Evolutionary conservation across 2,797 vertebrate species (phyloP).

Genomic region (Typhlichthys eigenmanni): DNA sequence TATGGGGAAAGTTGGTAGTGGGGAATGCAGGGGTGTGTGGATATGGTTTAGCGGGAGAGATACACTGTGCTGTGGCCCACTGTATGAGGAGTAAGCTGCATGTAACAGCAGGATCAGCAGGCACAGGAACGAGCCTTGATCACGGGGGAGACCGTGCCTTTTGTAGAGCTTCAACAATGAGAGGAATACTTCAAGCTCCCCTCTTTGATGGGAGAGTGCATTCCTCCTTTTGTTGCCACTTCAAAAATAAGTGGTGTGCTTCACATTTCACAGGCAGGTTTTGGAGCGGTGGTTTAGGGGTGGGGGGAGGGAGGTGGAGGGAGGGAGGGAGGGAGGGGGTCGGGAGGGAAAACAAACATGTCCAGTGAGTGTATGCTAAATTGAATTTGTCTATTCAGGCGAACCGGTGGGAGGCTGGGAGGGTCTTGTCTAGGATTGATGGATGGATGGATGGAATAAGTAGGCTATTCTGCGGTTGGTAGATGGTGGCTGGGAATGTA

Average conservation of each 20-base stretch:
- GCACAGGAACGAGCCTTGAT: slow-evolving; percentile 37
- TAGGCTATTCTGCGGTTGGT: not conserved
- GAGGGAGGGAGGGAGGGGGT: slow-evolving; percentile 5
- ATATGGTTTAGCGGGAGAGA: not conserved
- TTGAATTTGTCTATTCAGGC: slow-evolving; percentile 31
- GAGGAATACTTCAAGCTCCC: slow-evolving; percentile 50
- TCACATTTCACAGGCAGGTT: slow-evolving; percentile 41
- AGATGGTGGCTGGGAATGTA: not conserved
- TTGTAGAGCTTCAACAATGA: slow-evolving; percentile 48
- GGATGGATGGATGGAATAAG: slow-evolving; percentile 8
- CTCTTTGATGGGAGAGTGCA: slow-evolving; percentile 46
- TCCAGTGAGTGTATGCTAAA: slow-evolving; percentile 6
- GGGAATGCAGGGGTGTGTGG: slow-evolving; percentile 1
- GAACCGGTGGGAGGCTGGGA: slow-evolving; percentile 29
- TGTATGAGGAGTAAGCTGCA: slow-evolving; percentile 16
- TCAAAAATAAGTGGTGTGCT: slow-evolving; percentile 52
- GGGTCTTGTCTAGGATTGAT: not conserved
- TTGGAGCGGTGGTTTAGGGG: slow-evolving; percentile 12
- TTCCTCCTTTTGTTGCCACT: slow-evolving; percentile 58
- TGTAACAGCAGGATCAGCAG: slow-evolving; percentile 32
- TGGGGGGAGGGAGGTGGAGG: not conserved
- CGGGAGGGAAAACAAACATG: slow-evolving; percentile 22
- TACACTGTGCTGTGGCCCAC: slow-evolving; percentile 17
- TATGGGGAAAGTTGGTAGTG: slow-evolving; percentile 19
- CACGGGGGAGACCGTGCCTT: slow-evolving; percentile 36